Evolutionary conservation across 2,797 vertebrate genomes (phyloP), one percentile per base, ranked within the genome.

Genomic region (Otolemur crassicaudatus): DNA sequence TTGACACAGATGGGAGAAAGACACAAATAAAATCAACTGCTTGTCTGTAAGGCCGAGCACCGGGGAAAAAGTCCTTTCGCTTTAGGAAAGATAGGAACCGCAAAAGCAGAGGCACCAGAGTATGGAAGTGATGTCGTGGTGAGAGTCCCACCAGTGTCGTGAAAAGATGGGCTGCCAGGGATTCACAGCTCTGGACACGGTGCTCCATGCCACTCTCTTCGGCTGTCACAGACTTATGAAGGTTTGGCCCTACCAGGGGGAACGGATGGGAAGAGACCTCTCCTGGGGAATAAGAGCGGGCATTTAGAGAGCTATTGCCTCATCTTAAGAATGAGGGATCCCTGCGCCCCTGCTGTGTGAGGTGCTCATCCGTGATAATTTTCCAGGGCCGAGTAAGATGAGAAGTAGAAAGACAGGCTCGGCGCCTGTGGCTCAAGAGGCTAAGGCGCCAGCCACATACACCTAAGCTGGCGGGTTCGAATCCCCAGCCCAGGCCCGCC

Each of bases 71-170:
- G 49, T 12, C 3, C 0, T 53, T 49, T 75, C 37, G 73, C 83
- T 96, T 77, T 40, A 7, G 29, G 82, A 82, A 70, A 70, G 80
- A 14, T 0, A 40, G 86, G 14, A 87, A 16, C 22, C 0, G 0
- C 19, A 53, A 29, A 31, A 69, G 10, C 40, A 13, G 11, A 79
- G 53, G 22, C 31, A 2, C 23, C 1, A 7, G 20, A 7, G 4
- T 2, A 5, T 1, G 20, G 67, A 0, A 23, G 29, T 0, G 16
- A 53, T 7, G 3, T 14, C 0, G 6, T 3, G 4, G 34, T 3
- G 58, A 43, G 11, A 34, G 49, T 4, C 1, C 0, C 7, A 27
- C 1, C 1, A 20, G 80, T 16, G 2, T 27, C 31, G 49, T 1
- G 56, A 53, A 27, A 20, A 23, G 65, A 8, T 1, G 7, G 19